These are phyloP conservation scores for Catagonus wagneri DNA, from an alignment of 2,113 vertebrate genomes.

Conservation along the genomic window DNA sequence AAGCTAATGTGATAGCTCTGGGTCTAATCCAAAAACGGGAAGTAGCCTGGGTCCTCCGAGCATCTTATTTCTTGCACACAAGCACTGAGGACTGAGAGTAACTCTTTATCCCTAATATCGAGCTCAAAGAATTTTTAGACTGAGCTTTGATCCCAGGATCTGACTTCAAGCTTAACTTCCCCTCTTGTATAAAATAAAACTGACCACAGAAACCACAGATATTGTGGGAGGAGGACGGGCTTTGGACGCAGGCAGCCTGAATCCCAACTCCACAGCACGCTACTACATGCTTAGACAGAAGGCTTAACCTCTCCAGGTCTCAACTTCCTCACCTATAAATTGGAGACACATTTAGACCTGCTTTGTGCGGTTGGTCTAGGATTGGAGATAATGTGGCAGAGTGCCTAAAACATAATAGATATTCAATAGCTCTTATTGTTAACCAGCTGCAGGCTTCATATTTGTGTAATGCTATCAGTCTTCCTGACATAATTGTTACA, in stretches of 20 bases:
- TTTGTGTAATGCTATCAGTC: neutral
- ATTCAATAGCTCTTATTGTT: neutral
- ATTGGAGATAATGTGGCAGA: neutral
- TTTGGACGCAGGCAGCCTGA: neutral
- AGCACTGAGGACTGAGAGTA: neutral
- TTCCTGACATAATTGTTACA: neutral
- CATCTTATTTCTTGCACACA: neutral
- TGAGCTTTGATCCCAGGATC: neutral
- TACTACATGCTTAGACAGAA: neutral
- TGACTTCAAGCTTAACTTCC: neutral
- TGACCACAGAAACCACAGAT: neutral
- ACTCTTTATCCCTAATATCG: neutral
- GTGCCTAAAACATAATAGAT: neutral
- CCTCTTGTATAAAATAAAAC: neutral
- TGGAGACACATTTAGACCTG: neutral
- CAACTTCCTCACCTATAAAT: neutral
- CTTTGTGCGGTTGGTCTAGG: neutral
- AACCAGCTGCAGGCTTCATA: neutral
- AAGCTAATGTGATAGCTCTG: neutral
- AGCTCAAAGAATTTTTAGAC: neutral
- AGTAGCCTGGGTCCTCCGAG: neutral
- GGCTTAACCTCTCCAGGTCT: neutral
- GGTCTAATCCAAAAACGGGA: constrained; percentile 8
- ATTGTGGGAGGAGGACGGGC: neutral
- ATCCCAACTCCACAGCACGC: neutral